Percentiles rank a stretch among this genome's conserved stretches.
phyloP scores from a whole-genome alignment of 2,797 vertebrate species.

The Sardinella longiceps region DNA sequence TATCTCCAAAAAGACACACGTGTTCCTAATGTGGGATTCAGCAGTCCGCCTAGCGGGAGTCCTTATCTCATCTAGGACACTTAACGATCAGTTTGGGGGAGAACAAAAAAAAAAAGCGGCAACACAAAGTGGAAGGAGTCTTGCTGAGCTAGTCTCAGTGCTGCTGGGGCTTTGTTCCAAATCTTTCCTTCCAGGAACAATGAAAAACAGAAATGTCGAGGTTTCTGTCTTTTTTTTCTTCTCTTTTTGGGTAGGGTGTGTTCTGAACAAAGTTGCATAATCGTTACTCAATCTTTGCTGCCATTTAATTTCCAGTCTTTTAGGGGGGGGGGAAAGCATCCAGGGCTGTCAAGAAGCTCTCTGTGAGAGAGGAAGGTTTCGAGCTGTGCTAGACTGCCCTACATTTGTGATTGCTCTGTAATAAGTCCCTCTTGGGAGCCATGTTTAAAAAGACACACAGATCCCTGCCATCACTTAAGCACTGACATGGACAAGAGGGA shows the following conservation, averaged over 20 bases:
- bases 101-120: neutral
- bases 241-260: neutral
- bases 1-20: neutral
- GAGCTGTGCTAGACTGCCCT: conserved; percentile 3
- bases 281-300: neutral
- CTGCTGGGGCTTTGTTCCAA: conserved; percentile 18
- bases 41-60: neutral
- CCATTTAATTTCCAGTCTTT: neutral
- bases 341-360: neutral
- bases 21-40: neutral
- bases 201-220: neutral
- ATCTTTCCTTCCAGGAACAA: conserved; percentile 5
- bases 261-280: conserved; percentile 6
- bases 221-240: neutral
- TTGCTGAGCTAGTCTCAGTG: neutral
- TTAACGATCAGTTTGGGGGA: neutral
- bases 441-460: neutral
- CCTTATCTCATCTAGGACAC: neutral
- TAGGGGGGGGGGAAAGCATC: neutral
- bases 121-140: neutral
- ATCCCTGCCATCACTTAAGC: neutral
- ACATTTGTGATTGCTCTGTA: neutral
- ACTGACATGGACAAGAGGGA: neutral
- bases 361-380: neutral
- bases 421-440: neutral